A percentile compares a stretch with the other conserved stretches of the same genome.
phyloP scores from a whole-genome alignment of 2,888 invertebrate species.

The Hecatera dysodea region DNA sequence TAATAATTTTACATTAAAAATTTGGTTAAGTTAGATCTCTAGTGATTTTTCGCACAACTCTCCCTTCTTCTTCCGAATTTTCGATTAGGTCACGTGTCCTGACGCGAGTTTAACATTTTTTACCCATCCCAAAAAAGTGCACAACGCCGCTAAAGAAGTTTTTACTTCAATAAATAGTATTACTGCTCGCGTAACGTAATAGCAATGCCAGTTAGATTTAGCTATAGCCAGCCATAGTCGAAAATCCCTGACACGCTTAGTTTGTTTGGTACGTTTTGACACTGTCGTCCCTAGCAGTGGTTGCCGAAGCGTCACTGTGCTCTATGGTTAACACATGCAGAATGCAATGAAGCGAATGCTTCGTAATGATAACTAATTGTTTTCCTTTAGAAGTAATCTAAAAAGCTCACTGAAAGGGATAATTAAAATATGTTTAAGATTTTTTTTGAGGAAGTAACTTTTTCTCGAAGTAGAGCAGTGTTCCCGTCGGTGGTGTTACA shows the following conservation, averaged over 20 bases:
- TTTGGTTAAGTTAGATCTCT: too few species aligned
- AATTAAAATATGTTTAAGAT: background rate
- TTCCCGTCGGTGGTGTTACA: slow-evolving; percentile 62
- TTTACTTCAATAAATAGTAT: too few species aligned
- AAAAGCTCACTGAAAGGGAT: background rate
- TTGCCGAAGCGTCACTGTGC: background rate
- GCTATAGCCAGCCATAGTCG: too few species aligned
- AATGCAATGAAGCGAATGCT: slow-evolving; percentile 1
- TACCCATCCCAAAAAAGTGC: too few species aligned
- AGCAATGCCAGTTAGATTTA: too few species aligned
- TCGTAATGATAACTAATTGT: background rate
- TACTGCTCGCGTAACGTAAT: too few species aligned
- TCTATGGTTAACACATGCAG: background rate
- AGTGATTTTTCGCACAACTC: too few species aligned
- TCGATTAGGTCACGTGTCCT: too few species aligned
- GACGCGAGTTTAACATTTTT: too few species aligned
- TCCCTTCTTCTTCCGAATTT: too few species aligned
- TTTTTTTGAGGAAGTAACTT: background rate
- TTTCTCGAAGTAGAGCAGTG: slow-evolving; percentile 73
- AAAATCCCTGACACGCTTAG: background rate
- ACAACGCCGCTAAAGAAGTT: too few species aligned
- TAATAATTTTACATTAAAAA: too few species aligned
- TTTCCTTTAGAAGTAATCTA: background rate
- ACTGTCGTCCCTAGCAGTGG: background rate
- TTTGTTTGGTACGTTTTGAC: background rate